phyloP scores from a whole-genome alignment of 2,113 vertebrate species.

The Pomatostomus ruficeps region DNA sequence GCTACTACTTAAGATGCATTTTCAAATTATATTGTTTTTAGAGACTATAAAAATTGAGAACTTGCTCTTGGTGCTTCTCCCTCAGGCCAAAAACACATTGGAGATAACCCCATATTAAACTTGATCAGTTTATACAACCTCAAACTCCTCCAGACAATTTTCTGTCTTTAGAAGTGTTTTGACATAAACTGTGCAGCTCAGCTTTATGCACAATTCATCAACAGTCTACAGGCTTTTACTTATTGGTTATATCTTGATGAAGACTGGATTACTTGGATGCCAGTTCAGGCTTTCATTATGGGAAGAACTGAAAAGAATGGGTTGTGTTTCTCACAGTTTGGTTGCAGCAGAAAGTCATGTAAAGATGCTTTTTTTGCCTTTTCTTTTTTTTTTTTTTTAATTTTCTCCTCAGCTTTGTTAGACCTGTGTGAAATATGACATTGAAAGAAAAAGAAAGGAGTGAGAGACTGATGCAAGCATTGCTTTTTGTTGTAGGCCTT shows the following conservation, averaged over 20 bases:
- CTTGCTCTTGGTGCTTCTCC: not conserved
- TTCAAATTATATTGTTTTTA: not conserved
- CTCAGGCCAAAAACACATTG: not conserved
- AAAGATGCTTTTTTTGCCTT: not conserved
- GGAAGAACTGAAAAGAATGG: not conserved
- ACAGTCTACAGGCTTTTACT: not conserved
- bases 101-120: not conserved
- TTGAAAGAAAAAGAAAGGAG: not conserved
- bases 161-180: not conserved
- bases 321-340: not conserved
- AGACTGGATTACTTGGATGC: not conserved
- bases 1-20: not conserved
- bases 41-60: not conserved
- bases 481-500: not conserved
- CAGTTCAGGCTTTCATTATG: not conserved
- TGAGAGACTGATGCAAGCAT: not conserved
- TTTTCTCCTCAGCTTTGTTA: not conserved
- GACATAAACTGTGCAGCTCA: not conserved
- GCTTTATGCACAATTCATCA: not conserved
- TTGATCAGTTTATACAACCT: not conserved
- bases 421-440: not conserved
- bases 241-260: not conserved
- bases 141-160: not conserved
- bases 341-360: not conserved
- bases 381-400: accelerated